Conservation (phyloP, 2,888 invertebrate genomes). For the Amorpha juglandis region DNA sequence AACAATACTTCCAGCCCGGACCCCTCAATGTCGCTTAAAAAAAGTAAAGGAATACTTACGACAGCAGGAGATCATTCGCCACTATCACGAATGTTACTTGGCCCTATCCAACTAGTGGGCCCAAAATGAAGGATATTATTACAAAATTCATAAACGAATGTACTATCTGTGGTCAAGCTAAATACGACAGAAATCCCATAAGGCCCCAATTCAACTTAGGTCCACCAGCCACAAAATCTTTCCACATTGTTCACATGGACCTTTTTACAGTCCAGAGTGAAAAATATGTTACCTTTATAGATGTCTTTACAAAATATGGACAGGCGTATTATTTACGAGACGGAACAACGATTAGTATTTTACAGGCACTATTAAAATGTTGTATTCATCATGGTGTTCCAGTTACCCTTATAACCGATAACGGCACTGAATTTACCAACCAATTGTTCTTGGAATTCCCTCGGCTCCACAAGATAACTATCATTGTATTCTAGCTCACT, state of each 20-base stretch:
- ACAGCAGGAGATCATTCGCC: conserved; percentile 27
- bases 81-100: conserved; percentile 29
- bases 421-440: conserved; percentile 38
- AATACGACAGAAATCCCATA: conserved; percentile 26
- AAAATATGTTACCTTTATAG: conserved; percentile 39
- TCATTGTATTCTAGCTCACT: conserved; percentile 10
- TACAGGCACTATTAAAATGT: conserved; percentile 34
- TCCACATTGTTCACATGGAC: conserved; percentile 30
- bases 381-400: conserved; percentile 35
- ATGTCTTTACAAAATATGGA: too few relatives aligned
- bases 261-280: conserved; percentile 34
- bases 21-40: too few relatives aligned
- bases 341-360: conserved; percentile 34
- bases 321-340: conserved; percentile 37
- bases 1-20: too few relatives aligned
- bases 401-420: conserved; percentile 35
- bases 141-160: conserved; percentile 27
- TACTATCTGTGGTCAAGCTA: conserved; percentile 26
- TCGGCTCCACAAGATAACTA: conserved; percentile 34
- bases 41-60: conserved; percentile 33
- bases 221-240: conserved; percentile 35
- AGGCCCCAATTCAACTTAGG: conserved; percentile 29
- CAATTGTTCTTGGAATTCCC: conserved; percentile 33
- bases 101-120: conserved; percentile 27
- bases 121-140: conserved; percentile 22